A percentile compares a stretch with the other conserved stretches of the same genome.
phyloP scores from a whole-genome alignment of 2,797 vertebrate species.

The Argentina silus region DNA sequence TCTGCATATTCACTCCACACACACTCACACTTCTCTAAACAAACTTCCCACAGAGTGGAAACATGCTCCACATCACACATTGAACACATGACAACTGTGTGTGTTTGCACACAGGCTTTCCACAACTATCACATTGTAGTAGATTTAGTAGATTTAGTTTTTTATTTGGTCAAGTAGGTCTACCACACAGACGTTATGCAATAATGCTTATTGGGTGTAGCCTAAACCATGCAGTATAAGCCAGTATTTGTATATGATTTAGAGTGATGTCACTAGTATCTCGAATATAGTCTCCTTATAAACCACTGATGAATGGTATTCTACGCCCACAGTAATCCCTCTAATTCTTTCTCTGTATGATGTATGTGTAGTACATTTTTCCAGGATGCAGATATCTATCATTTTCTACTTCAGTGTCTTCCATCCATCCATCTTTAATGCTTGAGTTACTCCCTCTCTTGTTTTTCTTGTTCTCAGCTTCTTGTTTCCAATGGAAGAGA shows the following conservation, averaged over 20 bases:
- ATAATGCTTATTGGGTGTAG: conserved; percentile 18
- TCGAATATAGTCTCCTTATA: background rate
- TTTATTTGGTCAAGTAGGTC: too few species aligned
- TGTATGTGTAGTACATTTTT: conserved; percentile 38
- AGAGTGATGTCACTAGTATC: conserved; percentile 37
- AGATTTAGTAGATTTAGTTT: too few species aligned
- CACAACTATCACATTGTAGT: conserved; percentile 41
- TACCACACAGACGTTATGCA: conserved; percentile 18
- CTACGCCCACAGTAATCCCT: conserved; percentile 41
- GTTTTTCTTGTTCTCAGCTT: conserved; percentile 42
- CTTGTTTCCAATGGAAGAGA: conserved; percentile 38
- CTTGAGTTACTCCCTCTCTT: conserved; percentile 51
- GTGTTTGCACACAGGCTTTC: conserved; percentile 17
- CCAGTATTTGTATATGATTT: background rate
- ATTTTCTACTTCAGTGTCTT: conserved; percentile 29
- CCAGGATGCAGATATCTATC: conserved; percentile 41
- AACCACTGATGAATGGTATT: conserved; percentile 16
- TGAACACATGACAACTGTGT: conserved; percentile 32
- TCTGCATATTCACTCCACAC: conserved; percentile 49
- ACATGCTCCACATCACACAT: conserved; percentile 38
- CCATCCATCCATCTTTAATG: conserved; percentile 34
- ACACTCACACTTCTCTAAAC: conserved; percentile 50
- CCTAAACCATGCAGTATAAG: conserved; percentile 4
- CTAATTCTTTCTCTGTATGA: conserved; percentile 31
- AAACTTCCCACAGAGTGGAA: conserved; percentile 54